Conservation (phyloP, 1,140 invertebrate genomes). For the Xylocopa sonorina region DNA sequence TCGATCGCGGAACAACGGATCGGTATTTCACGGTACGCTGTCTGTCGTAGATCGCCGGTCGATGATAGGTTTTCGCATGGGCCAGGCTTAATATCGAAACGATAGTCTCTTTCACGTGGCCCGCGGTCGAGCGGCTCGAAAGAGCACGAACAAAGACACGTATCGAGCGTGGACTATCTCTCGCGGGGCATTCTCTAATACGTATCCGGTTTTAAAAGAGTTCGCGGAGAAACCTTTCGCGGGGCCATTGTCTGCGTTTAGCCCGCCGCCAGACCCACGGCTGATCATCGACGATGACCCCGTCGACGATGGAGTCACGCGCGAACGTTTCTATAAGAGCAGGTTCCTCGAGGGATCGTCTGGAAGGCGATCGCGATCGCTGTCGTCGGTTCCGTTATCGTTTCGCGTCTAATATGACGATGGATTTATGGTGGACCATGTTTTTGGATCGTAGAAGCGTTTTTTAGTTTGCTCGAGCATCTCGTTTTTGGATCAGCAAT, state of each 20-base stretch:
- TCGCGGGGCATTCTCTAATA: conserved; percentile 18
- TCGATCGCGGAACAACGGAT: background rate
- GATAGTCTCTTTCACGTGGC: conserved; percentile 25
- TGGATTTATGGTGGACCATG: too few species aligned
- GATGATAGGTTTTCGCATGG: conserved; percentile 13
- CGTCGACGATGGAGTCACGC: conserved; percentile 6
- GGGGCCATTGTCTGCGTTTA: conserved; percentile 27
- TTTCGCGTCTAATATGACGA: too few species aligned
- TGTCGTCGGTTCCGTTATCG: too few species aligned
- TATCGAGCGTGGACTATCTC: conserved; percentile 25
- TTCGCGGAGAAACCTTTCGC: conserved; percentile 25
- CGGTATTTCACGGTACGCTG: conserved; percentile 4
- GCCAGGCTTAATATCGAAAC: background rate
- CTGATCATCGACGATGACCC: conserved; percentile 29
- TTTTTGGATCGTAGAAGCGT: too few species aligned
- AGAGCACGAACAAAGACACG: conserved; percentile 29
- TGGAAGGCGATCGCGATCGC: background rate
- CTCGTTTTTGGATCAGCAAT: too few species aligned
- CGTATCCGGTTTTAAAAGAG: conserved; percentile 22
- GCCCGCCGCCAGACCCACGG: background rate
- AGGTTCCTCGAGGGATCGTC: background rate
- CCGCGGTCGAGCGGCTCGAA: background rate
- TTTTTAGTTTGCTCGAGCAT: too few species aligned
- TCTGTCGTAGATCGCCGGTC: background rate
- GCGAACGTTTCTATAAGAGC: conserved; percentile 16